Conservation (phyloP, 2,888 invertebrate species). For the Heliothis peltigera region DNA sequence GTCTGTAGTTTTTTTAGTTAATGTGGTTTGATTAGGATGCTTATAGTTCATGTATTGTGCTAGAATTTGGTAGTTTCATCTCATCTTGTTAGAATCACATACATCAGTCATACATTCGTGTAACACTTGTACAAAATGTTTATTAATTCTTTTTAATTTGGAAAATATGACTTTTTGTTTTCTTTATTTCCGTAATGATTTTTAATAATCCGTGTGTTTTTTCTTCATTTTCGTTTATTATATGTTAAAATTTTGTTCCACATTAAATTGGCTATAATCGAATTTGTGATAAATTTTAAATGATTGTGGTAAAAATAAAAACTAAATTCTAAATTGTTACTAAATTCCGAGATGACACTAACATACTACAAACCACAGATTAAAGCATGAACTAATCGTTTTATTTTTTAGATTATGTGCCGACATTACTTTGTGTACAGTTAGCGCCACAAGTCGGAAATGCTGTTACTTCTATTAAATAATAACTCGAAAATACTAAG, state of each 20-base stretch:
- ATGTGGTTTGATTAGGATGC: slow-evolving; percentile 44
- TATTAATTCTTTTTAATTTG: neutral
- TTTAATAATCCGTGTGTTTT: neutral
- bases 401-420: slow-evolving; percentile 56
- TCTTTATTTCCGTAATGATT: neutral
- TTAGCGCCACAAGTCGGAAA: slow-evolving; percentile 40
- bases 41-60: slow-evolving; percentile 41
- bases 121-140: neutral
- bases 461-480: slow-evolving; percentile 33
- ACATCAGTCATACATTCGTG: slow-evolving; percentile 9
- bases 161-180: neutral
- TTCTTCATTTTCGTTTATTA: neutral
- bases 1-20: slow-evolving; percentile 59
- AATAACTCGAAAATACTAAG: slow-evolving; percentile 34
- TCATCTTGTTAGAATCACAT: slow-evolving; percentile 35
- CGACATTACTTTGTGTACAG: slow-evolving; percentile 55
- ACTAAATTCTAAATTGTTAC: slow-evolving; percentile 28
- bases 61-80: slow-evolving; percentile 43
- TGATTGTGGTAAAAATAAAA: neutral
- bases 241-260: slow-evolving; percentile 30
- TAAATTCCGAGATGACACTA: slow-evolving; percentile 41
- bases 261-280: slow-evolving; percentile 49
- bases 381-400: slow-evolving; percentile 53
- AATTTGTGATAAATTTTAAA: slow-evolving; percentile 31
- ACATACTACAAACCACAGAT: slow-evolving; percentile 37